Evolutionary conservation across 2,888 invertebrate genomes (phyloP).

Genomic region (Chironomus tentans): DNA sequence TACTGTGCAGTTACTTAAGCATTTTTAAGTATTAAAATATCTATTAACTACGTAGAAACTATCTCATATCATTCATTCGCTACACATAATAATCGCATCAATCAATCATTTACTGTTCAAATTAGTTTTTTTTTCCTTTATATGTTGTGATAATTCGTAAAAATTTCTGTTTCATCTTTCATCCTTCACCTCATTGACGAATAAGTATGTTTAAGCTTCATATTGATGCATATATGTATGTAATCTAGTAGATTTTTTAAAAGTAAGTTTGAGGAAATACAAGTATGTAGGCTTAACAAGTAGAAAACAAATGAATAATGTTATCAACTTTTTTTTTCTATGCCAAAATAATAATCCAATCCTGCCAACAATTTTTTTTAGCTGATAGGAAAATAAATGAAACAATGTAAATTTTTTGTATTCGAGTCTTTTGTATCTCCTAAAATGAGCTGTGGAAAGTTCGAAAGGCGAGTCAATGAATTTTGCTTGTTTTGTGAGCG

Average conservation of each 20-base stretch:
- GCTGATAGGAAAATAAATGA: background rate
- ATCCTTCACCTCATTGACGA: too few species aligned
- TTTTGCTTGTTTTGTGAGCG: too few species aligned
- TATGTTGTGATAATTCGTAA: constrained; percentile 15
- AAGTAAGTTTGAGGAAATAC: background rate
- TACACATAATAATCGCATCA: background rate
- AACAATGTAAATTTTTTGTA: constrained; percentile 1
- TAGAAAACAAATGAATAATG: background rate
- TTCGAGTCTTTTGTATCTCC: background rate
- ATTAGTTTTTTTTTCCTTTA: background rate
- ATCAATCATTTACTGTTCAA: background rate
- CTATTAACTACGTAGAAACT: too few species aligned
- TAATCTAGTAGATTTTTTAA: background rate
- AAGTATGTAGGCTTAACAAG: background rate
- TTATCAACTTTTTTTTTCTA: constrained; percentile 9
- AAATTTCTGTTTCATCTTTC: background rate
- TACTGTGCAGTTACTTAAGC: background rate
- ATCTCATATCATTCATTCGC: background rate
- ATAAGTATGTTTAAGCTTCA: background rate
- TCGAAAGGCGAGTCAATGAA: too few species aligned
- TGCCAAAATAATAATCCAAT: constrained; percentile 27
- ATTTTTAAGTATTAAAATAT: constrained; percentile 1
- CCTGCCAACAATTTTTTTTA: constrained; percentile 14
- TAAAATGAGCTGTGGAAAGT: background rate
- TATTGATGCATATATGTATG: background rate